A percentile compares a stretch with the other conserved stretches of the same genome.
Conservation (phyloP, 2,113 vertebrate genomes). For the Odocoileus hemionus region DNA sequence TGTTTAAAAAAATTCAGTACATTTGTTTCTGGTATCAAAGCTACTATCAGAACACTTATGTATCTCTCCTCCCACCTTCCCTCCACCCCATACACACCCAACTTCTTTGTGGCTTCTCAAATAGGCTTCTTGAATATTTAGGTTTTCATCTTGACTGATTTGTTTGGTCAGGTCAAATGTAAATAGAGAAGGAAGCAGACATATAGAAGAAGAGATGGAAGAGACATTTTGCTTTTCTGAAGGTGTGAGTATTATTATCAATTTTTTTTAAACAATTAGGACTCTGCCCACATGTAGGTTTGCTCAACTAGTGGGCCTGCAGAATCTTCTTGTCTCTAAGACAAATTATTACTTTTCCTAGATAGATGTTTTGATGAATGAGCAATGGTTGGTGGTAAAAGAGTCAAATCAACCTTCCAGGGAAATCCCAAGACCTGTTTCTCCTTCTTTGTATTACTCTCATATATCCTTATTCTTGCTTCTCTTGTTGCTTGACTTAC, state of each 20-base stretch:
- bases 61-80: background rate
- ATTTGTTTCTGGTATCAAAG: background rate
- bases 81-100: background rate
- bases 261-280: background rate
- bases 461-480: background rate
- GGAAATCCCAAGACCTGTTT: background rate
- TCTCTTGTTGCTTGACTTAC: background rate
- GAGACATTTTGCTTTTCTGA: background rate
- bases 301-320: background rate
- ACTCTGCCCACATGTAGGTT: background rate
- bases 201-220: background rate
- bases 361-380: background rate
- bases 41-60: background rate
- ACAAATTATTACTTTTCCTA: background rate
- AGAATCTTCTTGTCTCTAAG: background rate
- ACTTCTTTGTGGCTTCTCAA: background rate
- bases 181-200: background rate
- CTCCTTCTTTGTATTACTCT: background rate
- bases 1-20: background rate
- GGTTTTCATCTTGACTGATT: background rate
- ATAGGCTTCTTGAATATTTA: background rate
- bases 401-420: background rate
- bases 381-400: background rate
- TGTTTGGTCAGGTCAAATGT: background rate
- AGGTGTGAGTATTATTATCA: background rate